Evolutionary conservation across 2,888 invertebrate genomes (phyloP).

Genomic region (Silvanus unidentatus): DNA sequence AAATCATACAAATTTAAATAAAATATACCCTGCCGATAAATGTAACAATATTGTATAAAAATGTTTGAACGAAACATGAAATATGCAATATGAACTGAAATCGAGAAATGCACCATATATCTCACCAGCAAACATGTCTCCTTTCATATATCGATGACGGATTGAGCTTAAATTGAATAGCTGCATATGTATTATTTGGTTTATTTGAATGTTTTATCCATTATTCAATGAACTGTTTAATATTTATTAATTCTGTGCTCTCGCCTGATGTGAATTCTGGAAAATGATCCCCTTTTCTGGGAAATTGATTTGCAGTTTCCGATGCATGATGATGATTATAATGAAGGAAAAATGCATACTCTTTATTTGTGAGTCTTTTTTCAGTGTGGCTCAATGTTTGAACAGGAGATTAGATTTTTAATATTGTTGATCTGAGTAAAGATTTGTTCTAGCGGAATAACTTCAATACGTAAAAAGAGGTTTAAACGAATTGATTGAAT

Average conservation of each 20-base stretch:
- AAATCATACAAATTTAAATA: constrained; percentile 15
- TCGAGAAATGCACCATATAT: constrained; percentile 13
- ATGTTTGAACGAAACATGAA: constrained; percentile 16
- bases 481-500: too few relatives aligned
- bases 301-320: too few relatives aligned
- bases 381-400: too few relatives aligned
- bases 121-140: constrained; percentile 7
- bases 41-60: constrained; percentile 16
- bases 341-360: too few relatives aligned
- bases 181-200: constrained; percentile 13
- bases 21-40: constrained; percentile 12
- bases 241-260: constrained; percentile 1
- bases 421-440: too few relatives aligned
- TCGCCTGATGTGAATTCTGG: not conserved
- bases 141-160: constrained; percentile 6
- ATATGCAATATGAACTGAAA: constrained; percentile 14
- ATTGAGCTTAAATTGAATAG: constrained; percentile 15
- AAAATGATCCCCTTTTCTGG: not conserved
- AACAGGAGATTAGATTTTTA: too few relatives aligned
- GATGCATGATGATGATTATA: too few relatives aligned
- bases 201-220: constrained; percentile 16
- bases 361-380: too few relatives aligned
- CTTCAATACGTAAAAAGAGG: too few relatives aligned
- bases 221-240: constrained; percentile 12
- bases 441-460: too few relatives aligned